Base-by-base conservation (phyloP, 2,113 vertebrate genomes). In the Melospiza melodia region DNA sequence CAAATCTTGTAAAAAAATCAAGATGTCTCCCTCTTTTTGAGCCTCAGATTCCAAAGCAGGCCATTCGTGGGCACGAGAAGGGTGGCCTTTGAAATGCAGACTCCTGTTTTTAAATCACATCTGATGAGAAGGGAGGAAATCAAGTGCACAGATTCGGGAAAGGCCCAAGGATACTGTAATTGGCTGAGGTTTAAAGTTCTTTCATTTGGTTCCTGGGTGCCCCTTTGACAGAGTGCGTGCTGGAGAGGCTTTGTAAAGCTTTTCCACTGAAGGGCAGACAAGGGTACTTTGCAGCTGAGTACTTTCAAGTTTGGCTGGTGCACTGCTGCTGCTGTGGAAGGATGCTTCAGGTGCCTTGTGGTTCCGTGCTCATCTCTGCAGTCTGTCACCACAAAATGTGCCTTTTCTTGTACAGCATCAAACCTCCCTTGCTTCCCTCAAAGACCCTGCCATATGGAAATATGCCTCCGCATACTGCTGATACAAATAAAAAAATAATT, bases 211-310 rank as follows among this genome's bases (percentile, higher is more conserved):
- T 97, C 75, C 92, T 97, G 87, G 33, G 92, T 94, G 75, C 92
- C 92, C 83, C 89, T 98, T 97, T 98, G 95, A 97, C 93, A 95
- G 97, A 95, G 89, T 92, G 74, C 12, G 2, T 21, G 85, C 74
- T 95, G 94, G 96, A 97, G 96, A 96, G 96, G 90, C 97, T 98
- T 97, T 98, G 93, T 97, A 94, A 97, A 91, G 87, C 89, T 91
- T 84, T 95, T 96, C 71, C 89, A 51, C 82, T 97, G 97, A 98
- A 98, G 97, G 97, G 97, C 97, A 97, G 95, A 81, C 95, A 98
- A 97, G 97, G 97, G 90, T 92, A 94, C 96, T 97, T 97, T 96
- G 92, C 97, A 96, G 76, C 5, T 69, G 90, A 96, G 94, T 74
- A 93, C 97, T 98, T 98, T 97, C 82, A 97, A 97, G 94, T 97